Evolutionary conservation across 2,113 vertebrate genomes (phyloP).

Genomic region (Ptychochromis oligacanthus): DNA sequence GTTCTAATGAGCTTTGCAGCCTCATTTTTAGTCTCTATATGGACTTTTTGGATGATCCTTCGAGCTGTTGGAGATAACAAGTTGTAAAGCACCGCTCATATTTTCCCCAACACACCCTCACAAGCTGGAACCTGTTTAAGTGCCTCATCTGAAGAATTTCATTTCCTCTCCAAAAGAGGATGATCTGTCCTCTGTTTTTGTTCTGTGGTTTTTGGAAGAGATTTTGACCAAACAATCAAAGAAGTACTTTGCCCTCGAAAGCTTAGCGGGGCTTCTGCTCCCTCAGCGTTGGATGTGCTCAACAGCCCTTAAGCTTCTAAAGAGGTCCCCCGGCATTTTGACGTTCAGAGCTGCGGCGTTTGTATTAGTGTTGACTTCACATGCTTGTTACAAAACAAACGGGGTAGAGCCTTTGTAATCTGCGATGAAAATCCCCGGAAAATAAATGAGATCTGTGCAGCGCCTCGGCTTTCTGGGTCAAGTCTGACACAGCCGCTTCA

Average conservation of each 20-base stretch:
- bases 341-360: not conserved
- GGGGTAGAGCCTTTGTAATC: constrained; percentile 48
- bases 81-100: not conserved
- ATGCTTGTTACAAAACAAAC: constrained; percentile 62
- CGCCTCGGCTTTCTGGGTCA: constrained; percentile 43
- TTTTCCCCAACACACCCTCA: not conserved
- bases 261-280: constrained; percentile 53
- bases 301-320: constrained; percentile 46
- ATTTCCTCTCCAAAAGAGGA: constrained; percentile 50
- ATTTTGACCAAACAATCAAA: constrained; percentile 65
- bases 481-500: not conserved
- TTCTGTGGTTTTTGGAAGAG: constrained; percentile 38
- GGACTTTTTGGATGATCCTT: not conserved
- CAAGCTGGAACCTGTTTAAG: constrained; percentile 39
- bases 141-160: constrained; percentile 59
- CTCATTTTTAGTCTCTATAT: not conserved
- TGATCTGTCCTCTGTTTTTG: constrained; percentile 52
- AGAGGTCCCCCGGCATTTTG: constrained; percentile 43
- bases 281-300: constrained; percentile 23
- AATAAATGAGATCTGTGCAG: constrained; percentile 36
- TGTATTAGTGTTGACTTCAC: constrained; percentile 46
- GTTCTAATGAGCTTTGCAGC: not conserved
- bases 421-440: constrained; percentile 19
- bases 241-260: constrained; percentile 46
- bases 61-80: not conserved